Percentiles rank a stretch among this genome's conserved stretches.
Evolutionary conservation across 2,888 invertebrate species (phyloP).

Genomic region (Erebia ligea): DNA sequence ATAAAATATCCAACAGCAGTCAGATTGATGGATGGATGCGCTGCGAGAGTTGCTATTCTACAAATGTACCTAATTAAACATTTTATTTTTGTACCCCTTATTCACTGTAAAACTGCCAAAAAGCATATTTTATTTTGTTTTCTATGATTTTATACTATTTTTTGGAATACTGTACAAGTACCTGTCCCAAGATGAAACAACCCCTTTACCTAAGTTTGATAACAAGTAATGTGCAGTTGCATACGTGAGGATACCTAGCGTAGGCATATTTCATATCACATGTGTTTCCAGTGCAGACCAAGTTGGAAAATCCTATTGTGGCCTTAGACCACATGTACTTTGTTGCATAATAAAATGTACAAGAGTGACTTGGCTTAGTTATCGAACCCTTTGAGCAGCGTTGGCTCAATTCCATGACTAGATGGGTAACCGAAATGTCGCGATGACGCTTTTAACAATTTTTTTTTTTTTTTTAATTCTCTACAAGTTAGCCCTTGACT

Average conservation of each 20-base stretch:
- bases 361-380: not conserved
- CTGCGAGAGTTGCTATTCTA: too few species aligned
- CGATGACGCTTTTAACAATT: not conserved
- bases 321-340: conserved; percentile 10
- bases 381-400: not conserved
- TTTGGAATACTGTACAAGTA: too few species aligned
- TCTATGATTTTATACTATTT: too few species aligned
- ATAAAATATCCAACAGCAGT: too few species aligned
- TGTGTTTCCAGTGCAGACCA: conserved; percentile 7
- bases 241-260: conserved; percentile 3
- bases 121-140: too few species aligned
- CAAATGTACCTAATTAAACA: too few species aligned
- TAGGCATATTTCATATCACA: not conserved
- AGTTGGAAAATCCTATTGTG: conserved; percentile 11
- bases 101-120: too few species aligned
- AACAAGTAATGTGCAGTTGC: not conserved
- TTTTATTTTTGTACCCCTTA: too few species aligned
- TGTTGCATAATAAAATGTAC: conserved; percentile 7
- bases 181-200: too few species aligned
- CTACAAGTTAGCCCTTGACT: too few species aligned
- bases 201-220: not conserved
- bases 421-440: not conserved
- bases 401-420: not conserved
- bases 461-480: too few species aligned
- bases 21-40: too few species aligned